A percentile compares a stretch with the other conserved stretches of the same genome.
Evolutionary conservation across 2,888 invertebrate genomes (phyloP).

Genomic region (Epirrita christyi): DNA sequence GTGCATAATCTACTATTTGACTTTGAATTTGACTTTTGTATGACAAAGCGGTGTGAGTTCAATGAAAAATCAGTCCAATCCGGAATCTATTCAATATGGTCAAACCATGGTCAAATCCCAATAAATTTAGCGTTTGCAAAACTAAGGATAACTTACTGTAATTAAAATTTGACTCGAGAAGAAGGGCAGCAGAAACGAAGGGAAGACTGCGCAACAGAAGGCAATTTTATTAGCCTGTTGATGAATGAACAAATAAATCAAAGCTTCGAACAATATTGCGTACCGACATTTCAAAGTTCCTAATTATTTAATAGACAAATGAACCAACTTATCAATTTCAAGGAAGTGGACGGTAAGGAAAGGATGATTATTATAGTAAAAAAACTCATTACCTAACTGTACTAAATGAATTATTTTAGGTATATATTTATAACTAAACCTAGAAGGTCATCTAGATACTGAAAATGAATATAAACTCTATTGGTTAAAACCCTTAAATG

Average conservation of each 20-base stretch:
- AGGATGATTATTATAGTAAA: neutral
- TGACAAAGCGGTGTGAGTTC: too few relatives aligned
- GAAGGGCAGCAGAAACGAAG: neutral
- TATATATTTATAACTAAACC: too few relatives aligned
- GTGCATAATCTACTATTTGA: too few relatives aligned
- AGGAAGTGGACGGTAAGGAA: neutral
- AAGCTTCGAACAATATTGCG: slow-evolving; percentile 5
- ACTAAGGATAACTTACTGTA: neutral
- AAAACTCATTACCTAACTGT: too few relatives aligned
- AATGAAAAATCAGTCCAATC: too few relatives aligned
- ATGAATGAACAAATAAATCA: slow-evolving; percentile 21
- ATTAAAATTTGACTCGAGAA: too few relatives aligned
- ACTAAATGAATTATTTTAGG: too few relatives aligned
- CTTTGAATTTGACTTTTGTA: too few relatives aligned
- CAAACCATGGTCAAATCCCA: too few relatives aligned
- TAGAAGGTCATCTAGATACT: too few relatives aligned
- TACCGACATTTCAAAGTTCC: neutral
- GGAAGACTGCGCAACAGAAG: neutral
- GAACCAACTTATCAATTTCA: neutral
- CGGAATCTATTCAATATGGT: too few relatives aligned
- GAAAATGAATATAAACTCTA: slow-evolving; percentile 7
- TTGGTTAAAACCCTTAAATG: slow-evolving; percentile 20
- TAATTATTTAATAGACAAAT: neutral
- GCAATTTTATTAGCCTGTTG: slow-evolving; percentile 7
- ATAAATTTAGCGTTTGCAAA: too few relatives aligned